These are phyloP conservation scores for Aurelia coerulea DNA, from an alignment of 30 jellyfish, hydroid and myxozoan genomes.

Conservation along the genomic window DNA sequence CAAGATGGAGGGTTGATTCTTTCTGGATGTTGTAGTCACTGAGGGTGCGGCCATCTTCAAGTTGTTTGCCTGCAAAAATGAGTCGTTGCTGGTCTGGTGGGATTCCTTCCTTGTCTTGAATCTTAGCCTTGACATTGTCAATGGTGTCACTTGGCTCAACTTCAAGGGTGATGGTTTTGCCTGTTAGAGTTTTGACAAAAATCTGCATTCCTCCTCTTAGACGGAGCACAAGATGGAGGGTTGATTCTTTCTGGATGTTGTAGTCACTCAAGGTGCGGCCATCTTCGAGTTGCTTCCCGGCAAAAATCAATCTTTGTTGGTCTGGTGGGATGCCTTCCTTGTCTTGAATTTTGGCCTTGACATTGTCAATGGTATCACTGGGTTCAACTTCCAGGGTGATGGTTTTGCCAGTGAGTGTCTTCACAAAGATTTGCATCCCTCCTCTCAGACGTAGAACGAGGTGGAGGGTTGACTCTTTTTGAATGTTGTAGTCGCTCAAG, in stretches of 20 bases:
- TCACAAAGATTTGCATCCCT: slow-evolving; percentile 95
- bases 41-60: slow-evolving; percentile 99
- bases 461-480: slow-evolving; percentile 93
- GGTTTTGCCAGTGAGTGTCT: slow-evolving; percentile 93
- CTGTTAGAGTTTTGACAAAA: slow-evolving; percentile 94
- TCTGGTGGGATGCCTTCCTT: slow-evolving; percentile 99
- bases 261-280: slow-evolving; percentile 96
- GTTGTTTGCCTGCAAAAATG: slow-evolving; percentile 95
- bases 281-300: slow-evolving; percentile 96
- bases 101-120: slow-evolving; percentile 98
- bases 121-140: slow-evolving; percentile 93
- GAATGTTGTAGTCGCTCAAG: slow-evolving; percentile 86
- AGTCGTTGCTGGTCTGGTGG: slow-evolving; percentile 99
- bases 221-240: slow-evolving; percentile 94
- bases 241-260: slow-evolving; percentile 83
- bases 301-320: slow-evolving; percentile 93
- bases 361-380: slow-evolving; percentile 89
- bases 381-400: slow-evolving; percentile 98
- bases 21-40: slow-evolving; percentile 86
- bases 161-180: slow-evolving; percentile 95
- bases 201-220: slow-evolving; percentile 87
- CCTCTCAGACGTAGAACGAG: slow-evolving; percentile 94
- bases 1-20: slow-evolving; percentile 96
- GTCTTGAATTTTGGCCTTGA: slow-evolving; percentile 92
- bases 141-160: slow-evolving; percentile 95